A percentile compares a stretch with the other conserved stretches of the same genome.
These are phyloP conservation scores for Acanthiza pusilla DNA, from an alignment of 2,797 vertebrate species.

Conservation along the genomic window DNA sequence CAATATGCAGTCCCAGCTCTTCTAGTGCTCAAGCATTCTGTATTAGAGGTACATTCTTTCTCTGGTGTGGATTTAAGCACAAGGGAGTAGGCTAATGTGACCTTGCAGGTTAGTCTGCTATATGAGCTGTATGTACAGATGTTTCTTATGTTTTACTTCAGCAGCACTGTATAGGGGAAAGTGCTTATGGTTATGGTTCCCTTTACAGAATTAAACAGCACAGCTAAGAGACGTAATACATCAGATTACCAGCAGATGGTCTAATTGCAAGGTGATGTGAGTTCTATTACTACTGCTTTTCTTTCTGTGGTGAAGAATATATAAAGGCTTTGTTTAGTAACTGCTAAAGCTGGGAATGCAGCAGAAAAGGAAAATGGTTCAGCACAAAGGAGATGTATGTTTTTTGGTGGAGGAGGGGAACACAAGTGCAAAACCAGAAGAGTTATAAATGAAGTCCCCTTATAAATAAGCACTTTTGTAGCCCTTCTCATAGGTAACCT, in stretches of 20 bases:
- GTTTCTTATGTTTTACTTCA: neutral
- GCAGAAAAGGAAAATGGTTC: neutral
- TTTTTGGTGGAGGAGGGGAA: neutral
- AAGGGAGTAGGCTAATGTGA: neutral
- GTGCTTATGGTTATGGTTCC: neutral
- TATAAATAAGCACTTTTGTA: neutral
- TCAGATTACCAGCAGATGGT: constrained; percentile 27
- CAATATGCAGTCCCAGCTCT: neutral
- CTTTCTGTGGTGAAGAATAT: neutral
- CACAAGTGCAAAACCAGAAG: neutral
- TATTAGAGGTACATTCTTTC: neutral
- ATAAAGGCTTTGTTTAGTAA: neutral
- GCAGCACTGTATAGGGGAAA: neutral
- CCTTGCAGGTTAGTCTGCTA: neutral
- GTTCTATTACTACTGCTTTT: neutral
- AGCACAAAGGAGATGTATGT: neutral
- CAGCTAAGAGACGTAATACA: neutral
- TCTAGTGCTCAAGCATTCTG: neutral
- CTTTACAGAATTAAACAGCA: neutral
- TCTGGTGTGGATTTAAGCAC: neutral
- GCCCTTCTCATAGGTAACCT: neutral
- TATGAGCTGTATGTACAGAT: neutral
- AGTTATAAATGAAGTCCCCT: neutral
- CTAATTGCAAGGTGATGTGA: neutral
- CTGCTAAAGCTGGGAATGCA: neutral